Base-by-base conservation (phyloP, 1,140 invertebrate genomes). In the Scaptomyza graminum region DNA sequence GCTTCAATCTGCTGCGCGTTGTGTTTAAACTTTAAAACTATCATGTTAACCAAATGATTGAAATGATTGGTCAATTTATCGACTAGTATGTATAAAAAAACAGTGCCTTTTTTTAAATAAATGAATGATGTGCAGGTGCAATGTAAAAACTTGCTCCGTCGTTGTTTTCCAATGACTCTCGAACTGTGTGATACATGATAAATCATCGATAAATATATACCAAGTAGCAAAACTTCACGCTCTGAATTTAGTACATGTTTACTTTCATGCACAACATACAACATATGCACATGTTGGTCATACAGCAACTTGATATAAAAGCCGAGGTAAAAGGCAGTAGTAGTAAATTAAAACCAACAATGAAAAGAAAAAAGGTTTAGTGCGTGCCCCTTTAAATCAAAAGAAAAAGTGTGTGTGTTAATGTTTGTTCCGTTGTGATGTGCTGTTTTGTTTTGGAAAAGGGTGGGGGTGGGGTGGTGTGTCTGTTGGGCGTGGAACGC, bases 401-500 rank as follows among this genome's bases (percentile, higher is more conserved):
- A 85, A 85, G 78, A 81, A 78, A 66, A 82, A 71, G 51, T 62
- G 18, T 28, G 34, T 59, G 51, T 50, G 56, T 50, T 62, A 37
- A 2, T 22, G 18, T 22, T 7, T 31, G 18, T 22, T 7, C 6
- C 28, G 28, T 7, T 31, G 39, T 37, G 7, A 16, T 41, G 62
- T 43, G 46, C n/a, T n/a, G n/a, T n/a, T n/a, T n/a, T n/a, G n/a
- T n/a, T n/a, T 34, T 34, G 31, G 31, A 9, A 9, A 9, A 34
- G 31, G 31, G 31, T 15, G 31, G 31, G n/a, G 31, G 44, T 15
- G 51, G 59, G 62, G 66, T 31, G 43, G 71, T 67, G 55, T 69
- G 74, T 87, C 61, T 74, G 43, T 68, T 74, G 82, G 81, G 77
- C 77, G 82, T 87, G 82, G 81, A 87, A 50, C 57, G 55, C 64